Base-by-base conservation (phyloP, 2,888 invertebrate genomes). In the Acrocera orbiculus region DNA sequence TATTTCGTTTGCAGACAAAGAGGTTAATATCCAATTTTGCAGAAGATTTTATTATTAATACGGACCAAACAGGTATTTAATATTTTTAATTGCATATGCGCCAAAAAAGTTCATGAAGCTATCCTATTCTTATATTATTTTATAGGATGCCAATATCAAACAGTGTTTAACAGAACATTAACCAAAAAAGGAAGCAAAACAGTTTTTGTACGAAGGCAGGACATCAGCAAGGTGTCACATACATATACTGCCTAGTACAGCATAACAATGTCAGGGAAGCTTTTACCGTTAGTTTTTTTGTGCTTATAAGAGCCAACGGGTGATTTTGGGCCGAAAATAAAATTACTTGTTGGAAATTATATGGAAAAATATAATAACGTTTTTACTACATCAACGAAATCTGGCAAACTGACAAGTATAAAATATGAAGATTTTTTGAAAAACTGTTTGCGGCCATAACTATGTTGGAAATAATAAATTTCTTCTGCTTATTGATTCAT, bases 281-380 rank as follows among this genome's bases (percentile, higher is more conserved):
- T 19, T 6, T 19, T 19, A 19, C 19, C 19, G 19, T 19, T 6
- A 19, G 26, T 32, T 16, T 32, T 24, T 15, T 16, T 32, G 14
- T 32, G 32, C 16, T 15, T 32, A 13, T 26, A 32, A 26, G 32
- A 32, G 13, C 16, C 5, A 16, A 32, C 26, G 14, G 25, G 23
- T n/a, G 15, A 8, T n/a, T 32, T 32, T 25, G 16, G 25, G 11
- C 32, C 15, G n/a, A 24, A 19, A 23, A 15, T 25, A 10, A 24
- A 32, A 25, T n/a, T 8, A 14, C 4, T 16, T 5, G 32, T 25
- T 4, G 32, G 26, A 16, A 11, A 32, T 9, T 25, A 25, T 14
- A 17, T 25, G 14, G 11, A 25, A 32, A 32, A 25, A 32, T 32
- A 32, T n/a, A n/a, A n/a, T n/a, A n/a, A n/a, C n/a, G n/a, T n/a